Evolutionary conservation across 2,888 invertebrate genomes (phyloP).

Genomic region (Trichopria drosophilae): DNA sequence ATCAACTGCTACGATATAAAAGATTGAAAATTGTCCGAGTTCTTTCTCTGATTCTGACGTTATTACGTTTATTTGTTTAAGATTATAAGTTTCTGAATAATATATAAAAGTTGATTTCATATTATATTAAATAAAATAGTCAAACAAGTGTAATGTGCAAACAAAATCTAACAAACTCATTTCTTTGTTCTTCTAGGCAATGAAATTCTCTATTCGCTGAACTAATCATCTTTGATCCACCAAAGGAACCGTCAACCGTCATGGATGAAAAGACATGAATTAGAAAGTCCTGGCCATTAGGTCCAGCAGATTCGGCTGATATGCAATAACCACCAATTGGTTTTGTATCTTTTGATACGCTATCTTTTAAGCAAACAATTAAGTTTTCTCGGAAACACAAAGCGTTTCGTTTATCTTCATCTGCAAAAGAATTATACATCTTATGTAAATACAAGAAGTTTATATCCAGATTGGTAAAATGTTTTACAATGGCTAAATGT

Average conservation of each 20-base stretch:
- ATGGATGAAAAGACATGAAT: conserved; percentile 67
- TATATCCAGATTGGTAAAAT: background rate
- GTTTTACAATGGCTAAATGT: conserved; percentile 7
- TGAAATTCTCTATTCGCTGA: conserved; percentile 66
- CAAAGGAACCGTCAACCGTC: conserved; percentile 62
- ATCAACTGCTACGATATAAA: too few relatives aligned
- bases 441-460: conserved; percentile 9
- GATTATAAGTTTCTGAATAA: too few relatives aligned
- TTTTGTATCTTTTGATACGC: conserved; percentile 26
- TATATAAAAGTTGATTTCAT: too few relatives aligned
- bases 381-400: conserved; percentile 47
- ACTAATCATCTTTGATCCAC: conserved; percentile 65
- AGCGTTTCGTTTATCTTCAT: conserved; percentile 33
- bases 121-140: background rate
- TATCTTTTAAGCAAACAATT: conserved; percentile 39
- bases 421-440: conserved; percentile 31
- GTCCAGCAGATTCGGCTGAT: conserved; percentile 58
- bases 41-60: too few relatives aligned
- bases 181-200: conserved; percentile 69
- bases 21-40: too few relatives aligned
- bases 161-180: conserved; percentile 56
- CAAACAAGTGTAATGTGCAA: too few relatives aligned
- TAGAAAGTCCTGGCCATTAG: conserved; percentile 62
- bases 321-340: conserved; percentile 44
- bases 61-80: too few relatives aligned